phyloP scores from a whole-genome alignment of 2,797 vertebrate species.

The Propithecus perrieri region DNA sequence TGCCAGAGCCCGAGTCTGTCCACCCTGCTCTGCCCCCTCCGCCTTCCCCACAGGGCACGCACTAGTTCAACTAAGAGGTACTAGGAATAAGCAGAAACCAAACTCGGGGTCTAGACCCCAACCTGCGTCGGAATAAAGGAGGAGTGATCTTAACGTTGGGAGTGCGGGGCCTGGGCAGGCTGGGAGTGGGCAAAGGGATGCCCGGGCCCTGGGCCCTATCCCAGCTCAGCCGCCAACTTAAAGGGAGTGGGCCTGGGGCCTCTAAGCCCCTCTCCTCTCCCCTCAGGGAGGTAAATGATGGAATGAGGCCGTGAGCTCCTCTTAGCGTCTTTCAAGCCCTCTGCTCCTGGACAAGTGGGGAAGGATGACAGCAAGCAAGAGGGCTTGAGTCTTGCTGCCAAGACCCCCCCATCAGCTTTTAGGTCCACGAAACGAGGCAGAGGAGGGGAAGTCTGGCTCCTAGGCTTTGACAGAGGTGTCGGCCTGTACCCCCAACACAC shows the following conservation, averaged over 20 bases:
- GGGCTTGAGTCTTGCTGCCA: background rate
- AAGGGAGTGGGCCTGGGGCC: background rate
- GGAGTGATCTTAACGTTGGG: background rate
- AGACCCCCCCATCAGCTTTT: background rate
- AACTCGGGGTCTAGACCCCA: background rate
- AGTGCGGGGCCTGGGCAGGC: fast-evolving
- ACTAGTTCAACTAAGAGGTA: background rate
- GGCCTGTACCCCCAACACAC: background rate
- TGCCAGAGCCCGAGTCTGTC: background rate
- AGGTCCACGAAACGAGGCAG: background rate
- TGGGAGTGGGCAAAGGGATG: background rate
- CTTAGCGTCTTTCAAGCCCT: background rate
- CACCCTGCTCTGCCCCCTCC: too few relatives aligned
- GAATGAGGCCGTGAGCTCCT: background rate
- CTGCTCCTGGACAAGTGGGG: background rate
- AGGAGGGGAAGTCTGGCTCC: background rate
- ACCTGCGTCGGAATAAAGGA: background rate
- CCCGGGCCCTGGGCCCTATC: background rate
- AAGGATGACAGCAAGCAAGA: background rate
- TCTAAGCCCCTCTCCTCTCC: background rate
- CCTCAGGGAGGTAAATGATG: background rate
- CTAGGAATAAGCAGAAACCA: background rate
- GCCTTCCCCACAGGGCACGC: background rate
- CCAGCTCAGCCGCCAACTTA: background rate
- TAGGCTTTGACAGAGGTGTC: background rate